Evolutionary conservation across 2,113 vertebrate species (phyloP), one percentile per base, ranked within the genome.

Genomic region (Neoarius graeffei): DNA sequence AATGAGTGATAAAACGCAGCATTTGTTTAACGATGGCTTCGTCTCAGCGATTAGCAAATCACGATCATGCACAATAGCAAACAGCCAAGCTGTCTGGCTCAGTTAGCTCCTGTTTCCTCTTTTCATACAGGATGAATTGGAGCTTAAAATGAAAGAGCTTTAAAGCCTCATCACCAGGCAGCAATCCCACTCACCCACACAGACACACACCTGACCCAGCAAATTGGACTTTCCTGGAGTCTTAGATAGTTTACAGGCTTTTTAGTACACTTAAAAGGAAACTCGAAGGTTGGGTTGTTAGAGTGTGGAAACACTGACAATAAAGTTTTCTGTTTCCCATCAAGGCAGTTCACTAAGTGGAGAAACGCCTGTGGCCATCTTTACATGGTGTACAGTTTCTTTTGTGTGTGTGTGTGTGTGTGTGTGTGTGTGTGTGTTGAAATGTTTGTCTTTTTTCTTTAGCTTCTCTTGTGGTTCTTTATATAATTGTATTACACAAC

Each of bases 171-270:
- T 84, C 67, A 74, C 48, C 42, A 10, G 83, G 60, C 81, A 67
- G 20, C 48, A 66, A 52, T n/a, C 60, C 25, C 42, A 66, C 81
- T 80, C 35, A 8, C 60, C 20, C 30, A 11, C n/a, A 60, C 84
- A 52, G 23, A 73, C 84, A 92, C 13, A 25, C 84, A 60, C 71
- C 84, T 60, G 35, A 85, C 35, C 56, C 76, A 66, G 50, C 66
- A 59, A 73, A 83, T 14, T 62, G 56, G 79, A 83, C 80, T 74
- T 87, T 69, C n/a, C 64, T 15, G 35, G 66, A 87, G 92, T 84
- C 54, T 86, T 83, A 88, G 50, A 87, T 86, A 86, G 81, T 93
- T 93, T 93, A 93, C 91, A 88, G 85, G 86, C 87, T 81, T 90
- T 87, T 91, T 89, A 89, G 87, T 76, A 56, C 85, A 88, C 84